Conservation (phyloP, 2,888 invertebrate genomes). For the Lamproptera curius region DNA sequence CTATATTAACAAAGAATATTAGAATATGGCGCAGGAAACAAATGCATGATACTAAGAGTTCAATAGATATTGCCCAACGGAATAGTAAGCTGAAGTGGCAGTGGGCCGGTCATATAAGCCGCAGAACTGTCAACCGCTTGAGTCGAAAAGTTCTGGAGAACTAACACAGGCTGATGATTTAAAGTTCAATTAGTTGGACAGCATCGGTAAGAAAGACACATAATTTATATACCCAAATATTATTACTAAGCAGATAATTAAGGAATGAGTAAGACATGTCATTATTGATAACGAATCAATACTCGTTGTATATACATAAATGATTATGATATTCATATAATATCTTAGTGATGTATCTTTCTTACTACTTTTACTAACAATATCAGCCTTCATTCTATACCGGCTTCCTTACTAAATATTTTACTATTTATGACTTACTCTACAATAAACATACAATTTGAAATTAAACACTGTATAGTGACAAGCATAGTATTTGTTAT, state of each 20-base stretch:
- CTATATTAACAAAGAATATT: background rate
- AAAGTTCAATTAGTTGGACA: background rate
- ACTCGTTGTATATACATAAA: background rate
- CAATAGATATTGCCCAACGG: background rate
- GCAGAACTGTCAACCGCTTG: too few species aligned
- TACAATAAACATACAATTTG: background rate
- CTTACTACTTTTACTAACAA: background rate
- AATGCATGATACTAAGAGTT: background rate
- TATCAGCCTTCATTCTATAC: background rate
- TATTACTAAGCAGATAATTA: too few species aligned
- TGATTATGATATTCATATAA: background rate
- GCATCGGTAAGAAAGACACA: too few species aligned
- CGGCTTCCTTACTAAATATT: background rate
- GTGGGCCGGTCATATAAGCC: too few species aligned
- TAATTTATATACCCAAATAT: too few species aligned
- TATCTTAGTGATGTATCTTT: background rate
- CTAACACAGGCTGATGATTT: too few species aligned
- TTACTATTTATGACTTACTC: background rate
- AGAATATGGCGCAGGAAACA: background rate
- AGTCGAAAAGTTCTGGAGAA: too few species aligned
- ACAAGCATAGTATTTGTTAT: too few species aligned
- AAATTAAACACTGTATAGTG: background rate
- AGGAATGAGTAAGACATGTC: too few species aligned
- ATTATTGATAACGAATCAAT: too few species aligned
- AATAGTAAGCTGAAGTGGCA: too few species aligned